Conservation (phyloP, 2,888 invertebrate genomes). For the Dryomyza anilis region DNA sequence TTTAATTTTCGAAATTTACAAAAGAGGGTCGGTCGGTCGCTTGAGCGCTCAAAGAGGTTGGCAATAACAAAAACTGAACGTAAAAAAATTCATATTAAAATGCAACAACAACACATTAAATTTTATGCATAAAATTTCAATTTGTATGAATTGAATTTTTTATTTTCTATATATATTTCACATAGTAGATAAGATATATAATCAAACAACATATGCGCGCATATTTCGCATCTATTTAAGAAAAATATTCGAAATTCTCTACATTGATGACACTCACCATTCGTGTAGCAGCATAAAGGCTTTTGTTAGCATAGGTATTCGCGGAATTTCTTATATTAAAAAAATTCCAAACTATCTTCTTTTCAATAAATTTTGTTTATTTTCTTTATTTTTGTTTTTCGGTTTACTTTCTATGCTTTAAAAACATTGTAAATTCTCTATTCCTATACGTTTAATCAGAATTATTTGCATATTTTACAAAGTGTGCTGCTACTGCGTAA, state of each 20-base stretch:
- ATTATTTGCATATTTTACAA: no score
- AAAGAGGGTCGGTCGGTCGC: background rate
- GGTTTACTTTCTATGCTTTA: no score
- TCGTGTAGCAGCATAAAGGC: background rate
- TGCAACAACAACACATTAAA: background rate
- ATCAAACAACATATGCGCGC: background rate
- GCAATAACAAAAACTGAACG: background rate
- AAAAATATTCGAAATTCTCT: background rate
- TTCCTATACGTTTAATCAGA: no score
- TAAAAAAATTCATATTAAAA: background rate
- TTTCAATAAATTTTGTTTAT: no score
- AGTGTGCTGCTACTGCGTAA: no score
- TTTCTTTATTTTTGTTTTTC: no score
- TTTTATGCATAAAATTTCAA: constrained; percentile 21
- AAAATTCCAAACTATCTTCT: no score
- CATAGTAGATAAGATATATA: background rate
- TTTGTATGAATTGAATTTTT: constrained; percentile 15
- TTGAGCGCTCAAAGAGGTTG: background rate
- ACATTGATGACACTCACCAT: background rate
- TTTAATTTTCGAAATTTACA: constrained; percentile 32
- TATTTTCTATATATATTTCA: no score
- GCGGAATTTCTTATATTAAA: no score
- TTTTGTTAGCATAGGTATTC: no score
- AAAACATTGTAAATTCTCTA: no score
- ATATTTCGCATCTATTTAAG: no score